Evolutionary conservation across 2,888 invertebrate species (phyloP), one percentile per base, ranked within the genome.

Genomic region (Cosmia pyralina): DNA sequence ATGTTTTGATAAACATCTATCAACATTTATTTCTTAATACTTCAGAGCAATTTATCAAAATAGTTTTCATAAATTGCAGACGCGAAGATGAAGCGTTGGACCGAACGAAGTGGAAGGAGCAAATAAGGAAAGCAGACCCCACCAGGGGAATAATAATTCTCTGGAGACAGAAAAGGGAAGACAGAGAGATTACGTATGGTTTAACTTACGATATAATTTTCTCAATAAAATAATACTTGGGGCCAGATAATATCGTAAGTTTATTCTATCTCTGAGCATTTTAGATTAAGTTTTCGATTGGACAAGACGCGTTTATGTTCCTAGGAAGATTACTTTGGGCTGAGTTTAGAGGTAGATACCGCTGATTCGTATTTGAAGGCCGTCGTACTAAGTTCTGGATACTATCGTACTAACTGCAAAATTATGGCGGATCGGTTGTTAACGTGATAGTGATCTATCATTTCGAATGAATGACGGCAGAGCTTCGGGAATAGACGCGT

Each of bases 91-190:
- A 79, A 80, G 83, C 68, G 73, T 65, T 82, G 59, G 52, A 60
- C 48, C 73, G 69, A 80, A 58, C 69, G 50, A 63, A 69, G 53
- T 83, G 66, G 80, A 68, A 83, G 60, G 53, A 81, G 84, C 67
- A 81, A 81, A 83, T 83, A 83, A 81, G 67, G 84, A 83, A 80
- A 83, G 59, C 52, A 81, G 84, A 81, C 64, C 67, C 59, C 63
- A 52, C 84, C 76, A 81, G 28, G 81, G 81, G 81, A 75, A 70
- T 83, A 80, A 83, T 81, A 81, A 81, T 53, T 83, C 81, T 81
- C 84, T 58, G 64, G 81, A 75, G 81, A 83, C 69, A 53, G 69
- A 74, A 73, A 69, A 74, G 80, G 80, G 83, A 79, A 60, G 80
- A 80, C 80, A 66, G 65, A 79, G 62, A 80, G 62, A 66, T 80